These are phyloP conservation scores for Drosophila maculinotata DNA, from an alignment of 2,888 invertebrate species.

Conservation along the genomic window DNA sequence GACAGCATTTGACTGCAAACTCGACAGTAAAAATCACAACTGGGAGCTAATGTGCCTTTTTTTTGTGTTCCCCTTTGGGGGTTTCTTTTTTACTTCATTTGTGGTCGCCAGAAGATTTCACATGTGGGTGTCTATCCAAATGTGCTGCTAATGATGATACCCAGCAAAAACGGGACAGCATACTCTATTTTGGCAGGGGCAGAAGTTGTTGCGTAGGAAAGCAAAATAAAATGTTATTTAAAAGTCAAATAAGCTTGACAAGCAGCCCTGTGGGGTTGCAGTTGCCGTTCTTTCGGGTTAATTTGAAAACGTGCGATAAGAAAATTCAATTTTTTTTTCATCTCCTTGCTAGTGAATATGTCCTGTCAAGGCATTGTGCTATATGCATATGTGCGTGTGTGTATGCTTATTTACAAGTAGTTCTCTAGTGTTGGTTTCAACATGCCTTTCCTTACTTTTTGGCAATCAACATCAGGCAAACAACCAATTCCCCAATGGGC, in stretches of 20 bases:
- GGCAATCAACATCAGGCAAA: constrained; percentile 72
- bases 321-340: constrained; percentile 65
- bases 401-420: constrained; percentile 32
- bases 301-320: constrained; percentile 75
- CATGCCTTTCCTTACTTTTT: constrained; percentile 44
- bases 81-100: constrained; percentile 8
- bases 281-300: constrained; percentile 57
- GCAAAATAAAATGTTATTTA: constrained; percentile 9
- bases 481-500: constrained; percentile 68
- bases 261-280: constrained; percentile 26
- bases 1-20: constrained; percentile 36
- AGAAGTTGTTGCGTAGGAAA: background rate
- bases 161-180: constrained; percentile 28
- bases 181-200: background rate
- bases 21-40: constrained; percentile 40
- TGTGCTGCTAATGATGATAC: constrained; percentile 71
- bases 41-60: constrained; percentile 35
- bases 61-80: constrained; percentile 2
- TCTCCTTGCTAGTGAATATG: constrained; percentile 20
- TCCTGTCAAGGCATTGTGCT: constrained; percentile 45
- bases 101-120: constrained; percentile 29
- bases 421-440: constrained; percentile 22
- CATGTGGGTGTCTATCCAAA: constrained; percentile 57
- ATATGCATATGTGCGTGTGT: constrained; percentile 2
- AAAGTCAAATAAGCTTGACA: constrained; percentile 66